These are phyloP conservation scores for Slavum lentiscoides DNA, from an alignment of 2,888 invertebrate species.

Conservation along the genomic window DNA sequence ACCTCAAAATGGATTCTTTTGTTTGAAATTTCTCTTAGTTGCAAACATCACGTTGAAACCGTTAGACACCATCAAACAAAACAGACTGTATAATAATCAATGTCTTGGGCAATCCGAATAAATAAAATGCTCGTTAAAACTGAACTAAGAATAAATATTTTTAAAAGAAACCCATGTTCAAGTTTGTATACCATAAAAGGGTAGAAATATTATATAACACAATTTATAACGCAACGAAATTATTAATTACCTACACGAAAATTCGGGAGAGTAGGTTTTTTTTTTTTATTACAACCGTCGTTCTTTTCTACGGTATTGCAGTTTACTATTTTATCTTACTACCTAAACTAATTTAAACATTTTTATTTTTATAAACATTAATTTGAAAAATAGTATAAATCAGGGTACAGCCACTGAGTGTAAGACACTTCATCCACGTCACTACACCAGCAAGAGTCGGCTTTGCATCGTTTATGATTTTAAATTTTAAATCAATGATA, in stretches of 20 bases:
- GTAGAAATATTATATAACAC: not conserved
- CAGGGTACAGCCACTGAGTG: too few relatives aligned
- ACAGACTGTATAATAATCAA: too few relatives aligned
- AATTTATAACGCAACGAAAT: not conserved
- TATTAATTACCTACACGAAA: conserved; percentile 8
- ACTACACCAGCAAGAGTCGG: not conserved
- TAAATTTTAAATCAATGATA: too few relatives aligned
- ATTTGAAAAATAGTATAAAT: not conserved
- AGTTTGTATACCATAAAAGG: not conserved
- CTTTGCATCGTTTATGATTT: not conserved
- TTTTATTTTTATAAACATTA: not conserved
- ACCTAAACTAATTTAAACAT: not conserved
- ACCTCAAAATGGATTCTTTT: conserved; percentile 7
- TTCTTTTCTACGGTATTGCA: conserved; percentile 2
- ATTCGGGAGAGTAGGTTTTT: not conserved
- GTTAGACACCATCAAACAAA: not conserved
- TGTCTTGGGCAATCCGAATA: not conserved
- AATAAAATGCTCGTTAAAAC: not conserved
- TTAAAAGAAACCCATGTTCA: not conserved
- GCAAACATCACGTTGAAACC: not conserved
- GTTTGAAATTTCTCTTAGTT: not conserved
- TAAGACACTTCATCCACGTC: not conserved
- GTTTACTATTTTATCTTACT: not conserved
- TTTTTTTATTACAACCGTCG: not conserved
- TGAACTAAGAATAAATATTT: not conserved